Conservation (phyloP, 2,113 vertebrate species). For the Pseudolaguvia tuberculata region DNA sequence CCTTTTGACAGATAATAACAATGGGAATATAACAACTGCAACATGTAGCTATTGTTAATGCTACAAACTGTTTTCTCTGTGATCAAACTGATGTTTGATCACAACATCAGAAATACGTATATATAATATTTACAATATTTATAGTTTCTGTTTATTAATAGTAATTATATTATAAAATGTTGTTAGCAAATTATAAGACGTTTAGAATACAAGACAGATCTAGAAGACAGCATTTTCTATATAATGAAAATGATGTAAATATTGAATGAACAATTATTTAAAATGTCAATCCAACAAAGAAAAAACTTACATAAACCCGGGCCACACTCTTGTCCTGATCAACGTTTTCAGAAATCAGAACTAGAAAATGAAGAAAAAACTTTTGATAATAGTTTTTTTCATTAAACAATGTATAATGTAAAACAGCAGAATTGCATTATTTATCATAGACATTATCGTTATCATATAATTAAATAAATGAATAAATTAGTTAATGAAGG, state of each 20-base stretch:
- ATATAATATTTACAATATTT: neutral
- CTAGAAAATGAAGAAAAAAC: conserved; percentile 44
- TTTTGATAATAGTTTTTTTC: too few species aligned
- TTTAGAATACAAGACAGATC: too few species aligned
- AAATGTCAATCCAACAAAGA: neutral
- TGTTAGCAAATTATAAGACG: too few species aligned
- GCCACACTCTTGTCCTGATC: conserved; percentile 61
- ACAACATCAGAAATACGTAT: neutral
- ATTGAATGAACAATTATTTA: neutral
- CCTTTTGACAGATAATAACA: conserved; percentile 61
- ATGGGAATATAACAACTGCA: neutral
- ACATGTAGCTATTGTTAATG: neutral
- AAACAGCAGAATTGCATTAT: neutral
- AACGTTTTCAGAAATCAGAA: conserved; percentile 64
- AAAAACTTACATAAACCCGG: conserved; percentile 61
- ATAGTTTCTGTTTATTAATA: neutral
- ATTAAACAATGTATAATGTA: neutral
- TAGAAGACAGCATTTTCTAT: too few species aligned
- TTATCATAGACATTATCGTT: neutral
- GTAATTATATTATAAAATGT: too few species aligned
- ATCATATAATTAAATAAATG: neutral
- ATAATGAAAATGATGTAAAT: neutral
- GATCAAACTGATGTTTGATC: too few species aligned
- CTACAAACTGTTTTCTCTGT: too few species aligned
- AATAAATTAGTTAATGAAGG: too few species aligned